Base-by-base conservation (phyloP, 1,140 invertebrate species). In the Pantala flavescens region DNA sequence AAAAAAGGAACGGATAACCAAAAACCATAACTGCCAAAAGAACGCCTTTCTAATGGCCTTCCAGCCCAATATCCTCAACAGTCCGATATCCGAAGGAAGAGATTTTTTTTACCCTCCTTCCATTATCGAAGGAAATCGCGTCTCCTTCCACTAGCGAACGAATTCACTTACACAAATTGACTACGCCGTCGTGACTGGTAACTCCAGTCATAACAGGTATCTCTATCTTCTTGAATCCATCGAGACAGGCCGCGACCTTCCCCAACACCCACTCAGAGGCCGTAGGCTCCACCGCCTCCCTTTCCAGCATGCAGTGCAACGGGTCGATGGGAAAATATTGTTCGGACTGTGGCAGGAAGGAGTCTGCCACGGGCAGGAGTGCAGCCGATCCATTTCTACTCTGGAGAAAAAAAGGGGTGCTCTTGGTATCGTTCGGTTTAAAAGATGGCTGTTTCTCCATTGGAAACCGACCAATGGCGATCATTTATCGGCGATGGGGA, bases 191-290 rank as follows among this genome's bases (percentile, higher is more conserved):
- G 76, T 88, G 83, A 74, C 86, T 86, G 16, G 85, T 85, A 23
- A 87, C 84, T 24, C 88, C 88, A 43, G 87, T 84, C n/a, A 89
- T 77, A 23, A 88, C 81, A 23, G 86, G 85, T 43, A 86, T 81
- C 16, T 63, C 49, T 21, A 63, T 16, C n/a, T 63, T 63, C 16
- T 16, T 21, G 49, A 19, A 63, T 16, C 16, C n/a, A 16, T 63
- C n/a, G 49, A 21, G 14, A 21, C 49, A 63, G 49, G 49, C 14
- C 16, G 14, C 16, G 28, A 36, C 28, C 28, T 36, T 36, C 28
- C 28, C 28, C 49, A 63, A 21, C 49, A 21, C 49, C 49, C 49
- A 63, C 16, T 63, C 49, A 21, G 49, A 16, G 49, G 14, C 16
- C 16, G 16, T 21, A 21, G 16, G 16, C 16, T 63, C 49, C 3